Base-by-base conservation (phyloP, 2,888 invertebrate species). In the Dendrolimus houi region DNA sequence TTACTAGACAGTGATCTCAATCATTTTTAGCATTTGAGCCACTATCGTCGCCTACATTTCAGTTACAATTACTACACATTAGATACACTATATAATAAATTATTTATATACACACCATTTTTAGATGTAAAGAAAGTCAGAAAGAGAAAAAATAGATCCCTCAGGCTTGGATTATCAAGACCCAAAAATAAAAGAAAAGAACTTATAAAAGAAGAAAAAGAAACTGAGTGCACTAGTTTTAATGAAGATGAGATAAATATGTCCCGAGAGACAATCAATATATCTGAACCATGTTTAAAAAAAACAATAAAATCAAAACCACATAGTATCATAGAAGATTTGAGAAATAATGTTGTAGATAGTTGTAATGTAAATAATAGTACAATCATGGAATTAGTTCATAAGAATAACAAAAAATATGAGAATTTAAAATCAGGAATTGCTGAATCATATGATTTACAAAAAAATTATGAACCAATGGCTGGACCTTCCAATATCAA, bases 131-230 rank as follows among this genome's bases (percentile, higher is more conserved):
- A 87, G 59, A 89, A 88, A 74, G 84, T 86, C 1, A 75, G 86
- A 60, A 90, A 90, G 79, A 83, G 89, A 75, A 90, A 86, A 77
- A 83, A 82, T 81, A 76, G 84, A 66, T 69, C 84, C 7, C 77
- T 90, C 13, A 86, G 85, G 72, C 68, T 91, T 42, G 90, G 91
- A 7, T 71, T 90, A 56, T 85, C 90, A 2, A 80, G 75, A 62
- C 84, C 87, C 52, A 84, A 82, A 65, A 66, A 65, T 57, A 84
- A 81, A 63, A 86, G 77, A 62, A 77, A 69, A 56, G 59, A 58
- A 41, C 54, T 54, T 13, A 61, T 64, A 58, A 61, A 68, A 54
- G 52, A 55, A 47, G 59, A 63, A 14, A 63, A 66, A 58, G 59
- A 64, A 55, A 58, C 65, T 58, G 59, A 61, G 54, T 66, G 62